Evolutionary conservation across 37 sponge, comb jelly and placozoan species (phyloP), one percentile per base, ranked within the genome.

Genomic region (Halichondria panicea): DNA sequence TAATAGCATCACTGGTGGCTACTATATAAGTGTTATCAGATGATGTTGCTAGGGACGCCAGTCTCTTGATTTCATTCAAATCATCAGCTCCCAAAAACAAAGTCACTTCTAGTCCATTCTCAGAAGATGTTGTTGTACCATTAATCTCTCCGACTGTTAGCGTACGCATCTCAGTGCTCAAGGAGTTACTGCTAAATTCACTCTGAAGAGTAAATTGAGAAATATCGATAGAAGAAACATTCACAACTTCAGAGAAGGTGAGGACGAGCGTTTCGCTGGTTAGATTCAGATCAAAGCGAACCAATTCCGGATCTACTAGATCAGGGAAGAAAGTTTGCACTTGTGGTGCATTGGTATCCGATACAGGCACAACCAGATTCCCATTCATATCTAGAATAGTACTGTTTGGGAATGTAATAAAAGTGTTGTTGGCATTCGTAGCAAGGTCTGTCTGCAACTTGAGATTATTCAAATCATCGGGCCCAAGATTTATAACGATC

Each of bases 51-150:
- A 95, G 66, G 28, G 48, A 40, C 32, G 59, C 67, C 22, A 89
- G 78, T 24, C 81, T 64, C 68, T 95, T 95, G 76, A 95, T 91
- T 41, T 88, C 96, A 82, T 95, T 95, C 52, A 95, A 79, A 53
- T 95, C 96, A 70, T 76, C 65, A 36, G 65, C 24, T 24, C 87
- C 96, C 6, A 91, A 74, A 58, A 15, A 66, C 11, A 95, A 43
- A n/a, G 66, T 78, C 1, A 91, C 57, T 21, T 73, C 68, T 12
- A 75, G 85, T 3, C 77, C 70, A 66, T 91, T 55, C 18, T 7
- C 42, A 0, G 2, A 25, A 15, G 72, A 45, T 19, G 71, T 32
- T 11, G 19, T 34, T 25, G 77, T 89, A 0, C 81, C 85, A 36
- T 77, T 73, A 1, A 61, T 21, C n/a, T n/a, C n/a, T 19, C 77